Evolutionary conservation across 2,888 invertebrate species (phyloP), one percentile per base, ranked within the genome.

Genomic region (Euzetes globulus): DNA sequence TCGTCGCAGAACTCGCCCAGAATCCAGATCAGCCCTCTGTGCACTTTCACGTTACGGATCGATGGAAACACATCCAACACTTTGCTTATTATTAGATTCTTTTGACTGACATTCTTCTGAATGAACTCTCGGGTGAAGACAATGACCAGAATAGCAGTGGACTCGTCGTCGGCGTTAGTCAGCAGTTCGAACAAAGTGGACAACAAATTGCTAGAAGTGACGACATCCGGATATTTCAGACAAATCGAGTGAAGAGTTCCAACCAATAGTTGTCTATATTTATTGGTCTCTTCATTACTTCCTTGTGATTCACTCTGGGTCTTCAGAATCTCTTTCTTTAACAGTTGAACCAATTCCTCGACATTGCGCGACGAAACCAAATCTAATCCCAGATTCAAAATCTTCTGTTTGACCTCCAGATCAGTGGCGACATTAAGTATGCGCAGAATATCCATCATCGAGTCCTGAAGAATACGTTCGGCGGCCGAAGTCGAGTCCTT

Each of bases 401-500:
- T 93, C 83, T 94, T 95, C 76, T 89, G 88, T 71, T 94, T 86
- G 0, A 98, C 98, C 86, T 98, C 98, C 79, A 96, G 87, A 82
- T 99, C 98, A 3, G 96, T 94, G 58, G 91, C 90, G 0, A 73
- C 71, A 76, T 91, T 88, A 76, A 99, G 85, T 65, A 99, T 97
- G 22, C 98, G 86, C 78, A 99, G 85, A 80, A 99, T 91, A 84
- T 99, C 99, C 98, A 99, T 99, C 65, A 98, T 94, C 22, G 94
- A 86, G 80, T 92, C 94, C 83, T 86, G 85, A 76, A 93, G 87
- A 22, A 94, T 92, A 78, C 92, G 89, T 81, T 94, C 94, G 83
- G 91, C 91, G 72, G 88, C 87, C 25, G 91, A 90, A 80, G 89
- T 88, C 27, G 72, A 81, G 77, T 91, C 92, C 78, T 90, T 90